Evolutionary conservation across 2,888 invertebrate genomes (phyloP).

Genomic region (Seira sanloemensis): DNA sequence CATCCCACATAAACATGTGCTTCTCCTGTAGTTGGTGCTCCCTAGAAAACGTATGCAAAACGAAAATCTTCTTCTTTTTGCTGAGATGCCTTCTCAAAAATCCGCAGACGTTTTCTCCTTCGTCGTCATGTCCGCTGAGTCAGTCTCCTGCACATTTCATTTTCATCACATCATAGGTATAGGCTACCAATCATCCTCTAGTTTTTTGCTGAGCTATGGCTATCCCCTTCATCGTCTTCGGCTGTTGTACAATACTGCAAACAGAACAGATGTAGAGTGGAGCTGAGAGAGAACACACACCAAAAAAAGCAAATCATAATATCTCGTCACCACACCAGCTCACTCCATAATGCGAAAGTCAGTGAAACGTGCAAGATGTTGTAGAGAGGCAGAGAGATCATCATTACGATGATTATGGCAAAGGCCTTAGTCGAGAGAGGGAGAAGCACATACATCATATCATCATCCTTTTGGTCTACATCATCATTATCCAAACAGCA

Average conservation of each 20-base stretch:
- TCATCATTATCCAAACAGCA: constrained; percentile 5
- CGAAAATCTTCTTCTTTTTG: no score
- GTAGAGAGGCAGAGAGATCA: background rate
- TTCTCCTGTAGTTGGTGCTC: no score
- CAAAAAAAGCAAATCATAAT: background rate
- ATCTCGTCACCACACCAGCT: background rate
- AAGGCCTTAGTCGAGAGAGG: background rate
- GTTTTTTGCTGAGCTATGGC: background rate
- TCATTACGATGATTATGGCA: background rate
- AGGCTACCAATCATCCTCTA: background rate
- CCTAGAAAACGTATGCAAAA: background rate
- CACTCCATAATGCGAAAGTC: background rate
- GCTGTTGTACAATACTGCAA: background rate
- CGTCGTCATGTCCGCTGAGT: background rate
- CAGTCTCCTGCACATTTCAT: background rate
- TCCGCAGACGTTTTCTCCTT: background rate
- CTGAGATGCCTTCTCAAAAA: background rate
- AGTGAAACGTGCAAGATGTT: constrained; percentile 1
- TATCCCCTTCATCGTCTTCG: no score
- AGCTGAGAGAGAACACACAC: background rate
- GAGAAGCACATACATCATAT: background rate
- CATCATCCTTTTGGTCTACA: background rate
- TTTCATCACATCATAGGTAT: background rate
- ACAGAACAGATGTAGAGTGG: background rate
- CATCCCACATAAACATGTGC: no score